Conservation (phyloP, 2,113 vertebrate species). For the Todiramphus saurophagus region DNA sequence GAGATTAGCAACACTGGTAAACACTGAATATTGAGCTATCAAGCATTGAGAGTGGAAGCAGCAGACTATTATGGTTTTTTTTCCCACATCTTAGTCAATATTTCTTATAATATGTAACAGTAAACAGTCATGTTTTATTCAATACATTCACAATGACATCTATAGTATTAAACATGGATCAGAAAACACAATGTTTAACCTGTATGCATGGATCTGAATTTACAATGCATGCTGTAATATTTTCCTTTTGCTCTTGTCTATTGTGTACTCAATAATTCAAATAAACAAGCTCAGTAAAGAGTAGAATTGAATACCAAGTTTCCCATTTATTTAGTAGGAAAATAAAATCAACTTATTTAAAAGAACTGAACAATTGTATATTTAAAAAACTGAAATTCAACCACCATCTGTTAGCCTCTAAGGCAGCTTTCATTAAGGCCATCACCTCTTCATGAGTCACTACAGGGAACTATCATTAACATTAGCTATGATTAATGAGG, state of each 20-base stretch:
- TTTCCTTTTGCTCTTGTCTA: neutral
- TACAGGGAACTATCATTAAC: slow-evolving; percentile 69
- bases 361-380: slow-evolving; percentile 20
- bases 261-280: neutral
- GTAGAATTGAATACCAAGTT: neutral
- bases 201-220: neutral
- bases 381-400: slow-evolving; percentile 43
- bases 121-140: neutral
- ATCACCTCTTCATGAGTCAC: slow-evolving; percentile 67
- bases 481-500: slow-evolving; percentile 72
- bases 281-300: neutral
- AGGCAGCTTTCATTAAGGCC: slow-evolving; percentile 67
- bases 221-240: neutral
- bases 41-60: neutral
- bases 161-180: neutral
- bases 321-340: neutral
- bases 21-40: neutral
- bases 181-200: neutral
- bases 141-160: neutral
- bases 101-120: neutral
- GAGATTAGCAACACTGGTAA: slow-evolving; percentile 9
- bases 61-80: neutral
- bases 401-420: slow-evolving; percentile 64
- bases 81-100: neutral
- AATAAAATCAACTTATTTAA: neutral